phyloP scores from a whole-genome alignment of 2,797 vertebrate genomes.

The Micropoecilia bifurca region DNA sequence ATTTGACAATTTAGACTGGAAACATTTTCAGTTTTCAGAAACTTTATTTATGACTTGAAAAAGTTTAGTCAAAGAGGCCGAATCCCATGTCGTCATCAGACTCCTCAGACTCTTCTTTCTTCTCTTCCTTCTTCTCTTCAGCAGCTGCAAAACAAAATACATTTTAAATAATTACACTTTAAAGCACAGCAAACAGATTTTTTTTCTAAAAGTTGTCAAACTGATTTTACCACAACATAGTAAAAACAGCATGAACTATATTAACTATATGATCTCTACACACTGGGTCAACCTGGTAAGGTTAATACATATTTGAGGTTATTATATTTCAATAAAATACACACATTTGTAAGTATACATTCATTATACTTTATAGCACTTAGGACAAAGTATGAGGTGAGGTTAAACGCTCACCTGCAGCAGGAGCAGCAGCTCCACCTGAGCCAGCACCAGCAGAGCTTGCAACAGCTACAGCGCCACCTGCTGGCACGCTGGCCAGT shows the following conservation, averaged over 20 bases:
- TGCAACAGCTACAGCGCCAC: constrained; percentile 81
- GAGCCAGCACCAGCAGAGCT: constrained; percentile 71
- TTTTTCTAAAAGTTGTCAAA: neutral
- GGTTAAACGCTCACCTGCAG: constrained; percentile 75
- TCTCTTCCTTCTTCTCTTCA: constrained; percentile 95
- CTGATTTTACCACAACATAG: neutral
- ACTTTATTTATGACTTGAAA: constrained; percentile 72
- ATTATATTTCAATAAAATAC: neutral
- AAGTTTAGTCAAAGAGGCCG: constrained; percentile 89
- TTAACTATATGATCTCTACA: neutral
- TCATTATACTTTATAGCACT: constrained; percentile 9
- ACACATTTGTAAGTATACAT: neutral
- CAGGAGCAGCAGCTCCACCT: constrained; percentile 77
- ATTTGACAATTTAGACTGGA: neutral
- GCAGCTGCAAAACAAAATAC: constrained; percentile 62
- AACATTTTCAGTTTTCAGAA: constrained; percentile 27
- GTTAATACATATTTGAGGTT: neutral
- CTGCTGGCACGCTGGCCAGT: constrained; percentile 83
- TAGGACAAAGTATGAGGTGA: constrained; percentile 54
- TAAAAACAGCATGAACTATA: neutral
- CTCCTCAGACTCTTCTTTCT: constrained; percentile 96
- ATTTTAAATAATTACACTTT: neutral
- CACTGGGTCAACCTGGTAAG: neutral
- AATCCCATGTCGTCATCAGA: constrained; percentile 98
- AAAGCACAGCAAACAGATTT: neutral